phyloP scores from a whole-genome alignment of 2,888 invertebrate species.

The Sclerodermus sp. region DNA sequence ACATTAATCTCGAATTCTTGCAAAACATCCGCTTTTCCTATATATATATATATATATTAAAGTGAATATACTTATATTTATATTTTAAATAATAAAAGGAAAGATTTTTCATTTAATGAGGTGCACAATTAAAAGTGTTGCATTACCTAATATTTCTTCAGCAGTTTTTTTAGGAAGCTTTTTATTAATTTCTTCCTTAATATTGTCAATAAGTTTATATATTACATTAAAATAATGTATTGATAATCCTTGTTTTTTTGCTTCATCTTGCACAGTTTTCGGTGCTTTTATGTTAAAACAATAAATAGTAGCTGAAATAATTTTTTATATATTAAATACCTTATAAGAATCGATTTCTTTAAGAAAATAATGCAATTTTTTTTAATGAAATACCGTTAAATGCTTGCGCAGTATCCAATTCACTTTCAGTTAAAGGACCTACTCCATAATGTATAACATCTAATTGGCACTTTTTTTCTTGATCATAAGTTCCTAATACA shows the following conservation, averaged over 20 bases:
- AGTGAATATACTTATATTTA: conserved; percentile 4
- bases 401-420: conserved; percentile 77
- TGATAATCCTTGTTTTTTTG: conserved; percentile 61
- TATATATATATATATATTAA: conserved; percentile 3
- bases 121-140: not conserved
- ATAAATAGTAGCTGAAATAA: conserved; percentile 73
- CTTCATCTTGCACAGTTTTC: conserved; percentile 58
- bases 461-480: conserved; percentile 69
- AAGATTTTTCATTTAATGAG: too few relatives aligned
- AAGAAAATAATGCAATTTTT: not conserved
- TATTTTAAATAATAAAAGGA: not conserved
- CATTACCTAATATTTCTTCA: conserved; percentile 76
- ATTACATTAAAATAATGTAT: conserved; percentile 84
- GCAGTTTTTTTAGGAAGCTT: conserved; percentile 72
- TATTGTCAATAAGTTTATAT: conserved; percentile 87
- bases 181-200: conserved; percentile 76
- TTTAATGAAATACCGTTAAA: conserved; percentile 63
- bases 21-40: conserved; percentile 83
- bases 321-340: not conserved
- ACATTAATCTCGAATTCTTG: conserved; percentile 81
- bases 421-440: conserved; percentile 80
- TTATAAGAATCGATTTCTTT: conserved; percentile 3
- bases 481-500: conserved; percentile 83
- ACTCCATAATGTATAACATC: conserved; percentile 89
- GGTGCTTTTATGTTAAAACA: conserved; percentile 79